Evolutionary conservation across 2,888 invertebrate species (phyloP).

Genomic region (Chrysolina oricalcia): DNA sequence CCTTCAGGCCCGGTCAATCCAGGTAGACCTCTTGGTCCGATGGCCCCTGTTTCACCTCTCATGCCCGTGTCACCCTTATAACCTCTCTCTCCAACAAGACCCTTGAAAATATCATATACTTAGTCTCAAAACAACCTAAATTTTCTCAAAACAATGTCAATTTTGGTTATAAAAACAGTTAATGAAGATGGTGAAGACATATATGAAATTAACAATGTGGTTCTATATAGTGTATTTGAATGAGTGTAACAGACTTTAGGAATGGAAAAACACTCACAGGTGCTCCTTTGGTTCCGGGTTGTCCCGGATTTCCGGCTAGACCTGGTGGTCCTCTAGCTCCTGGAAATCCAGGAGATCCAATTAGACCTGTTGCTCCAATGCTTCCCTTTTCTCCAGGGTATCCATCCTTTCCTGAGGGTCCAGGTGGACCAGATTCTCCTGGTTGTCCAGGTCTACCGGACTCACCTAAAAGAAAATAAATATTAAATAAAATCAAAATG

Average conservation of each 20-base stretch:
- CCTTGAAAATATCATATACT: slow-evolving; percentile 71
- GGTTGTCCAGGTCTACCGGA: slow-evolving; percentile 85
- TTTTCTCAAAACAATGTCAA: neutral
- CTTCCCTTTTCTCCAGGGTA: slow-evolving; percentile 87
- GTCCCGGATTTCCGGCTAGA: slow-evolving; percentile 81
- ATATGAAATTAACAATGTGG: neutral
- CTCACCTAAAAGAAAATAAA: slow-evolving; percentile 73
- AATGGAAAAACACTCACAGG: slow-evolving; percentile 72
- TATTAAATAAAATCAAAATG: too few species aligned
- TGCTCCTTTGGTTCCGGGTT: slow-evolving; percentile 84
- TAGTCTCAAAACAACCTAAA: too few species aligned
- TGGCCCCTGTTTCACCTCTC: slow-evolving; percentile 83
- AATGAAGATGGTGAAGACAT: neutral
- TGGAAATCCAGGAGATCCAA: slow-evolving; percentile 88
- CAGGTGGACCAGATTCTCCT: slow-evolving; percentile 84
- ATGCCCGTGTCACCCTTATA: slow-evolving; percentile 85
- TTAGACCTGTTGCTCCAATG: slow-evolving; percentile 80
- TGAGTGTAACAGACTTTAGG: too few species aligned
- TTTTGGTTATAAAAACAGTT: neutral
- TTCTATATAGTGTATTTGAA: neutral
- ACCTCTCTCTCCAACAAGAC: slow-evolving; percentile 85
- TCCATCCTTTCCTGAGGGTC: slow-evolving; percentile 87
- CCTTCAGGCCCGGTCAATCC: slow-evolving; percentile 85
- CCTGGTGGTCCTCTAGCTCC: slow-evolving; percentile 87
- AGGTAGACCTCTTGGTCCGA: slow-evolving; percentile 84